These are phyloP conservation scores for Malurus leucopterus DNA, from an alignment of 2,797 vertebrate genomes.

Conservation along the genomic window DNA sequence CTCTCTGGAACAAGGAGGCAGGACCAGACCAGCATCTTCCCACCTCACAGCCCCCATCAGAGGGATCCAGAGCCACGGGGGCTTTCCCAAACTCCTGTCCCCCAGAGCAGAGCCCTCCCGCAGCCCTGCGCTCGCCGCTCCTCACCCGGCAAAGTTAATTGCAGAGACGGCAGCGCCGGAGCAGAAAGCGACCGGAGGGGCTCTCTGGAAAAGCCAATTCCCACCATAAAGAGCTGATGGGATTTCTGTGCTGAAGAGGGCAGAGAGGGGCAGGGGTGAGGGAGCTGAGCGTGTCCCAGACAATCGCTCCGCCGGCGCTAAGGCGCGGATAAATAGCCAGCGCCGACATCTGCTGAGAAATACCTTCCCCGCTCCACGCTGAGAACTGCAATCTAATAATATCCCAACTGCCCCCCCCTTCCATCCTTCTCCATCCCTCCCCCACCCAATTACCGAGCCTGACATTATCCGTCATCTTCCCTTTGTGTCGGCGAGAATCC, in stretches of 20 bases:
- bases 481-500: conserved; percentile 67
- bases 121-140: accelerated
- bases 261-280: conserved; percentile 1
- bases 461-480: conserved; percentile 67
- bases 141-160: neutral
- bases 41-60: accelerated
- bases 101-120: accelerated
- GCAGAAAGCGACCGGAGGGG: neutral
- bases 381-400: conserved; percentile 49
- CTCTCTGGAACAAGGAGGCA: neutral
- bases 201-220: neutral
- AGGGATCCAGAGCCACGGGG: accelerated
- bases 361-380: neutral
- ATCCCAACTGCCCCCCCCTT: conserved; percentile 27
- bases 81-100: neutral
- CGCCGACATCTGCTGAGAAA: conserved; percentile 41
- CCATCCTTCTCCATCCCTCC: conserved; percentile 2
- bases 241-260: neutral
- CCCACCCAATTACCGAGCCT: conserved; percentile 66
- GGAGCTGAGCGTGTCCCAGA: neutral
- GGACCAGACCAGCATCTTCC: accelerated
- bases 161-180: accelerated
- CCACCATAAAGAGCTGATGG: neutral
- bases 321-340: neutral
- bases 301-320: neutral